Evolutionary conservation across 2,888 invertebrate genomes (phyloP), one percentile per base, ranked within the genome.

Genomic region (Lepidocyrtinus sp.): DNA sequence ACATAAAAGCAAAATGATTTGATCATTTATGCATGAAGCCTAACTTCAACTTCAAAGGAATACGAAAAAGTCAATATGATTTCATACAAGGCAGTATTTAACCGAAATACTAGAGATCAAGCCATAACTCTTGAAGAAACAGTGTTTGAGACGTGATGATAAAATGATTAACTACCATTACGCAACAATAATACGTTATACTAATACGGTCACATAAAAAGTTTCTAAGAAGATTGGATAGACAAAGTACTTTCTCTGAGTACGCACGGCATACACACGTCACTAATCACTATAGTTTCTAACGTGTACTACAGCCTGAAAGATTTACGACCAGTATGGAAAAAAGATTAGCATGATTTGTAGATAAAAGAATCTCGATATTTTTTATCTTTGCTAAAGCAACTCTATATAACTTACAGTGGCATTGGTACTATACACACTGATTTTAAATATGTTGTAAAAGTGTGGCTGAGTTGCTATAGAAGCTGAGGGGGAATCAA

Each of bases 161-260:
- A 59, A 59, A 26, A 65, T 67, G 74, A 74, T 74, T 67, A 65
- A 65, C 26, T 65, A 55, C 25, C 50, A 63, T 72, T 72, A 45
- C 25, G 7, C 72, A 19, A 27, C 45, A 63, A 63, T 70, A 70
- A 59, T 62, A 24, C 24, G 61, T 61, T 27, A 50, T 59, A 21
- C n/a, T n/a, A 36, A 36, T 36, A 12, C 12, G 36, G 36, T 36
- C 36, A 36, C 12, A 36, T 36, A 12, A 36, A 36, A 36, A 36
- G 12, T 12, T 12, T 12, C 36, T 36, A 36, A 5, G 5, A 7
- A 12, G 12, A 36, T 36, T 36, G 36, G 12, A 36, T 36, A 7
- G 36, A 36, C 36, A 36, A 36, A 36, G 36, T 36, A 36, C 12
- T 36, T 36, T 36, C 5, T 36, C 5, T 7, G 36, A n/a, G 50